These are phyloP conservation scores for Leptinotarsa rubiginosa DNA, from an alignment of 2,888 invertebrate genomes.

Conservation along the genomic window DNA sequence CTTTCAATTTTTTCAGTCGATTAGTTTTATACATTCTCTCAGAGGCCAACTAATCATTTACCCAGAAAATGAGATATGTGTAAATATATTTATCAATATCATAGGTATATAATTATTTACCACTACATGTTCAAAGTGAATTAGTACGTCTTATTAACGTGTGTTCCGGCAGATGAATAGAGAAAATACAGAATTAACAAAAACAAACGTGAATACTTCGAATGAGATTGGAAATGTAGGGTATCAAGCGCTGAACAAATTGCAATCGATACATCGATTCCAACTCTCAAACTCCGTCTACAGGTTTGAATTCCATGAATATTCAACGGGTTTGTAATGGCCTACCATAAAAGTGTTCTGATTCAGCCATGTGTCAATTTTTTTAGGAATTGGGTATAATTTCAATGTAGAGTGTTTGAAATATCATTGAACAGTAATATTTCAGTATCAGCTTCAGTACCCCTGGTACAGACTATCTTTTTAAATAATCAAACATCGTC, in stretches of 20 bases:
- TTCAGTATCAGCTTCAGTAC: no score
- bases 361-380: not conserved
- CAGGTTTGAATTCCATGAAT: slow-evolving; percentile 6
- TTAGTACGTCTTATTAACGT: no score
- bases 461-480: no score
- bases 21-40: no score
- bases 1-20: no score
- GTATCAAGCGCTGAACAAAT: slow-evolving; percentile 11
- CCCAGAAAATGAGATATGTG: no score
- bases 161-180: not conserved
- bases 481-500: no score
- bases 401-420: not conserved
- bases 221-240: not conserved
- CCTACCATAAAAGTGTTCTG: not conserved
- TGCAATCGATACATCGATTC: slow-evolving; percentile 7
- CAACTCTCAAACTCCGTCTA: not conserved
- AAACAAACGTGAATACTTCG: not conserved
- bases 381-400: not conserved
- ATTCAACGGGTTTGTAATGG: not conserved
- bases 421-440: not conserved
- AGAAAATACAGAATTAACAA: not conserved
- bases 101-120: no score
- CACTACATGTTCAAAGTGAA: no score
- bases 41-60: no score
- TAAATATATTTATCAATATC: no score